These are phyloP conservation scores for Dipodomys merriami DNA, from an alignment of 2,113 vertebrate genomes.

Conservation along the genomic window DNA sequence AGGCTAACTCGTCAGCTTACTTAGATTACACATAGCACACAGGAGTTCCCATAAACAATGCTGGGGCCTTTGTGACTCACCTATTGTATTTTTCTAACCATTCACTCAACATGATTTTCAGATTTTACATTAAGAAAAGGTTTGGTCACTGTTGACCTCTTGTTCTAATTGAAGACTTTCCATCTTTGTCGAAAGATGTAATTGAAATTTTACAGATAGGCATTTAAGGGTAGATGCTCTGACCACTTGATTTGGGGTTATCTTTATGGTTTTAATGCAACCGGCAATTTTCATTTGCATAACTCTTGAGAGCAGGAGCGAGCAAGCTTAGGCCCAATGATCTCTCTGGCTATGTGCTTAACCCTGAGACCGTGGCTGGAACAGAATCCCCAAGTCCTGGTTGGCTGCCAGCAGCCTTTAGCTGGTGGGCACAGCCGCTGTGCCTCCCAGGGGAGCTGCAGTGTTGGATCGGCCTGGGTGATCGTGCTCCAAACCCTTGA, in stretches of 20 bases:
- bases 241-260: background rate
- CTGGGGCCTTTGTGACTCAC: too few relatives aligned
- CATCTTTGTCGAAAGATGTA: background rate
- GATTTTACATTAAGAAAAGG: slow-evolving; percentile 10
- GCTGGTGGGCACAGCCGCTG: background rate
- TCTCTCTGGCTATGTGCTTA: background rate
- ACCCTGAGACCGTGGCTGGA: too few relatives aligned
- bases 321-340: background rate
- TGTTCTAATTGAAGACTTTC: slow-evolving; percentile 38
- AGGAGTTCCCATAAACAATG: too few relatives aligned
- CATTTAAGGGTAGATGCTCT: background rate
- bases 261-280: too few relatives aligned
- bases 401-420: background rate
- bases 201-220: background rate
- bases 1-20: too few relatives aligned
- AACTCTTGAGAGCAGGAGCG: background rate
- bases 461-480: background rate
- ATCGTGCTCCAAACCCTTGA: background rate
- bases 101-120: background rate
- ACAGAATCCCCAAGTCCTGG: background rate
- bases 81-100: background rate
- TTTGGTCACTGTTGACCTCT: slow-evolving; percentile 25
- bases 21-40: too few relatives aligned
- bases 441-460: too few relatives aligned
- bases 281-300: background rate